Base-by-base conservation (phyloP, 2,888 invertebrate genomes). In the Dione juno region DNA sequence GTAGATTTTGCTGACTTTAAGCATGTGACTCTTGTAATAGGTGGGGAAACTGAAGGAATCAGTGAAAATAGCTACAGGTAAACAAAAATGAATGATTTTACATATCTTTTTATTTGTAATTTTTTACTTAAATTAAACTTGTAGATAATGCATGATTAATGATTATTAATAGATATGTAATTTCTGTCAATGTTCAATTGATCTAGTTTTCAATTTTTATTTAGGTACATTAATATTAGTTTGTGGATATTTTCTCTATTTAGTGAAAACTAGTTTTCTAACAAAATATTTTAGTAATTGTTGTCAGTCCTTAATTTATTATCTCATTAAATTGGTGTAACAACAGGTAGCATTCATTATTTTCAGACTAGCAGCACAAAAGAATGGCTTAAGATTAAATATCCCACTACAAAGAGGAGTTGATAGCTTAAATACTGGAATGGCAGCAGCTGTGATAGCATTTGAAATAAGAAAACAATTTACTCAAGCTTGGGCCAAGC, bases 21-120 rank as follows among this genome's bases (percentile, higher is more conserved):
- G 37, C 94, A 95, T 76, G 93, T 95, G 40, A 94, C 96, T 41
- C 84, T 99, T 6, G 94, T 98, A 45, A 93, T 98, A 76, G 98
- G 98, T 14, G 98, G 98, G 10, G 99, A 99, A 89, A 97, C 97
- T 9, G 95, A 96, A 84, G 98, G 98, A 0, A 92, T 98, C n/a
- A 97, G 97, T 89, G 84, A 93, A 21, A 94, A 96, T 37, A 96
- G 97, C 7, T 95, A 95, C 80, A 87, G 79, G 95, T 95, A 83
- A 82, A 82, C 80, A 16, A 16, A 5, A 37, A 37, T 19, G 9
- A 1, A 10, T 14, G n/a, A 14, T 10, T 57, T n/a, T 37, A 5
- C 16, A n/a, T 37, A 3, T 3, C 10, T 37, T 43, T 16, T 35
- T 43, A n/a, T n/a, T n/a, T n/a, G n/a, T n/a, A n/a, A n/a, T n/a